phyloP scores from a whole-genome alignment of 2,797 vertebrate species.

The Enteromius trimaculatus region DNA sequence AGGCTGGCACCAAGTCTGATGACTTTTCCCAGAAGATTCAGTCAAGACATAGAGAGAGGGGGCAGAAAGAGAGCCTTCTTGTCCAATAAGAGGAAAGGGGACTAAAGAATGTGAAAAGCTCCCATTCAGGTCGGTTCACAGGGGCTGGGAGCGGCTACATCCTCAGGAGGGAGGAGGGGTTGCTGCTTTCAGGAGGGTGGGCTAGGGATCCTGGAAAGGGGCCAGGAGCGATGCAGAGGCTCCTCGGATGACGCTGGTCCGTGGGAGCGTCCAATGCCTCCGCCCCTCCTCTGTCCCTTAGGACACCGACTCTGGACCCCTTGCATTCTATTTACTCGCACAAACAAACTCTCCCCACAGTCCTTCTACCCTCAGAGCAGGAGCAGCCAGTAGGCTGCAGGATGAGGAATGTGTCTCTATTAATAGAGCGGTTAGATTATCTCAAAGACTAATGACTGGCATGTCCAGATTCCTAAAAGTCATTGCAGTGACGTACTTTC shows the following conservation, averaged over 20 bases:
- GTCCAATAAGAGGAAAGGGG: slow-evolving; percentile 78
- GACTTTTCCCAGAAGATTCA: slow-evolving; percentile 68
- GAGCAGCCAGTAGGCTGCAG: slow-evolving; percentile 36
- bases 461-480: slow-evolving; percentile 52
- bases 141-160: slow-evolving; percentile 79
- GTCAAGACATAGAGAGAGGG: slow-evolving; percentile 37
- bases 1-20: slow-evolving; percentile 50
- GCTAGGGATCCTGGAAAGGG: slow-evolving; percentile 52
- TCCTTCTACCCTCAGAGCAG: slow-evolving; percentile 14
- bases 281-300: slow-evolving; percentile 34
- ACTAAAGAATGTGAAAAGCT: slow-evolving; percentile 71
- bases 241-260: slow-evolving; percentile 56
- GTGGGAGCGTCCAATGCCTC: slow-evolving; percentile 48
- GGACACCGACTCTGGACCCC: slow-evolving; percentile 27
- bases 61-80: slow-evolving; percentile 70
- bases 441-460: slow-evolving; percentile 51
- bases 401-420: slow-evolving; percentile 52
- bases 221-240: slow-evolving; percentile 49
- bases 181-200: slow-evolving; percentile 8
- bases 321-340: slow-evolving; percentile 40
- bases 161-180: slow-evolving; percentile 65
- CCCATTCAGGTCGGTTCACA: slow-evolving; percentile 75
- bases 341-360: slow-evolving; percentile 57
- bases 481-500: slow-evolving; percentile 38
- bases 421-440: slow-evolving; percentile 55